These are phyloP conservation scores for Cossypha dichroa DNA, from an alignment of 2,797 vertebrate genomes.

Conservation along the genomic window DNA sequence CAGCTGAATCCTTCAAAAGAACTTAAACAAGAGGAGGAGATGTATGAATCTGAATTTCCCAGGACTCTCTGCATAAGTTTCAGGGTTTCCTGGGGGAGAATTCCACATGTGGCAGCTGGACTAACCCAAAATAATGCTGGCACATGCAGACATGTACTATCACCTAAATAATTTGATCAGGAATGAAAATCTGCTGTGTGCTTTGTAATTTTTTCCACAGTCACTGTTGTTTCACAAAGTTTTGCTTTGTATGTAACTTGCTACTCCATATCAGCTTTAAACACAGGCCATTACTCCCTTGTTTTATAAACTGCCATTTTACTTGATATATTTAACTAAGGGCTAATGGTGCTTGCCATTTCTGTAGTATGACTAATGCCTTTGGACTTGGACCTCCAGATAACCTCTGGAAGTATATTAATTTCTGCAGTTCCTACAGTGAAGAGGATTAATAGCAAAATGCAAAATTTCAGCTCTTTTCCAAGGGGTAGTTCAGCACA, in stretches of 20 bases:
- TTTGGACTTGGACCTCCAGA: slow-evolving; percentile 10
- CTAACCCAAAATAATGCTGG: not conserved
- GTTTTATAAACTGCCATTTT: slow-evolving; percentile 20
- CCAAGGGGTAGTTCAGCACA: not conserved
- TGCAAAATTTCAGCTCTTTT: not conserved
- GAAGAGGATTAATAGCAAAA: slow-evolving; percentile 16
- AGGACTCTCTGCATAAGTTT: not conserved
- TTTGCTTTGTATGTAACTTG: not conserved
- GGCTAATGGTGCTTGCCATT: not conserved
- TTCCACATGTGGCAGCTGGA: not conserved
- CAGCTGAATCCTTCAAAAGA: not conserved
- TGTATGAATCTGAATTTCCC: not conserved
- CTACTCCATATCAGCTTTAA: not conserved
- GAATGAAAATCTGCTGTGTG: not conserved
- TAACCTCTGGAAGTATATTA: not conserved
- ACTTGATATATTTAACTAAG: not conserved
- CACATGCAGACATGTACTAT: not conserved
- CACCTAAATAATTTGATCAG: not conserved
- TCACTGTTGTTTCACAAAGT: not conserved
- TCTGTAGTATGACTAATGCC: not conserved
- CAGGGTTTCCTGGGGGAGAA: not conserved
- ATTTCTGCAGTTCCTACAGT: slow-evolving; percentile 2
- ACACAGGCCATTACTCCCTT: not conserved
- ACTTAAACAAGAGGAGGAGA: not conserved
- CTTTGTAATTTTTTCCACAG: not conserved